Evolutionary conservation across 2,113 vertebrate species (phyloP), one percentile per base, ranked within the genome.

Genomic region (Malurus elegans): DNA sequence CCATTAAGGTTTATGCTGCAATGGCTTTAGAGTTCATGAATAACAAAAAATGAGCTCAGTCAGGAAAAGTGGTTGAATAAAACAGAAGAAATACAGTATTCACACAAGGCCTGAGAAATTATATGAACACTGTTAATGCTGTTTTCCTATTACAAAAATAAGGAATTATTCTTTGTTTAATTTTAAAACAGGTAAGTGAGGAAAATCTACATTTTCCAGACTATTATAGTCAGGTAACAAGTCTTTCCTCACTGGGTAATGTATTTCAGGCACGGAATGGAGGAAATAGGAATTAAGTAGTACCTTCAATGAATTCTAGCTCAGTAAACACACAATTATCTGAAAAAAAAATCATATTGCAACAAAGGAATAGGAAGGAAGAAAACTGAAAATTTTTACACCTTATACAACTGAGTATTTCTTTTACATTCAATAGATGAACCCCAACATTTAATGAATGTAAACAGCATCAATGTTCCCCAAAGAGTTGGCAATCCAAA

Each of bases 1-100:
- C 88, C 65, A 87, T 95, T 95, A 93, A 92, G 51, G 65, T 81
- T 96, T 86, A 81, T 91, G 73, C 84, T 94, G 86, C 92, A 88
- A 82, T 47, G 79, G 62, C 94, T 95, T 94, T 65, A 92, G 51
- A 67, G 83, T 88, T 80, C 94, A 95, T 90, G 88, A 94, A 94
- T 94, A 96, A 93, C 88, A 95, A 93, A 95, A 93, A 76, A 96
- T 44, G 58, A 94, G 60, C 38, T 86, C 88, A 50, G 69, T 73
- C 82, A 92, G 84, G 88, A 92, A 70, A 90, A 92, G 18, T 47
- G 17, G 18, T 56, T 93, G 64, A 94, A 95, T 88, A 78, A 92
- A 93, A 86, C 14, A 69, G 78, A 93, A 72, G 47, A 88, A 90
- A 92, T 82, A 76, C 24, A 58, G 34, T 51, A 90, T 57, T 40